These are phyloP conservation scores for Rhynchophorus ferrugineus DNA, from an alignment of 1,140 invertebrate species.

Conservation along the genomic window DNA sequence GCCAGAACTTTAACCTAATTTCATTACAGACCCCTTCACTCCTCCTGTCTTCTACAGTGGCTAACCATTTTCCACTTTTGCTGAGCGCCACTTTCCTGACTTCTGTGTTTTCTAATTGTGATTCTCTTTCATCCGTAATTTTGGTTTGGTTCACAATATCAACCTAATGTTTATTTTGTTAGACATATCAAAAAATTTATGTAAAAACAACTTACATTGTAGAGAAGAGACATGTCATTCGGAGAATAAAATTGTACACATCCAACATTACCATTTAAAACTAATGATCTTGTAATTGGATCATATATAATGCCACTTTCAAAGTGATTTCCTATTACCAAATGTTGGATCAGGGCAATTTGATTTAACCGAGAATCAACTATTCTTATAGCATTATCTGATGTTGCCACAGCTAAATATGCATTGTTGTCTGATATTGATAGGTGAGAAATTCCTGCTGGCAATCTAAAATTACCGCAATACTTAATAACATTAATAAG, in stretches of 20 bases:
- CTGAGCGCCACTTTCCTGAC: constrained; percentile 61
- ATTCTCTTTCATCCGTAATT: constrained; percentile 53
- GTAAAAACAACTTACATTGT: constrained; percentile 72
- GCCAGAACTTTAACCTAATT: constrained; percentile 74
- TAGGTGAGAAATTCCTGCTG: constrained; percentile 61
- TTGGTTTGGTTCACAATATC: constrained; percentile 70
- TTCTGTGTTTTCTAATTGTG: constrained; percentile 57
- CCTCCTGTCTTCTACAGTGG: constrained; percentile 62
- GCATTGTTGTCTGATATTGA: constrained; percentile 56
- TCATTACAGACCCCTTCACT: constrained; percentile 53
- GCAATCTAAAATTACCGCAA: constrained; percentile 42
- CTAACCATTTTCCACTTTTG: constrained; percentile 65
- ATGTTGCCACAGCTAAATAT: constrained; percentile 57
- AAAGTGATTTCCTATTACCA: constrained; percentile 53
- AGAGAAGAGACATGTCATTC: constrained; percentile 57
- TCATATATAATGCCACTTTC: constrained; percentile 61
- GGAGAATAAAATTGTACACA: constrained; percentile 75
- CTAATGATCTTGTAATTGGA: constrained; percentile 55
- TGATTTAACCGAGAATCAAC: constrained; percentile 53
- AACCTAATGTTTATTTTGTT: too few relatives aligned
- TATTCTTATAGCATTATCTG: constrained; percentile 68
- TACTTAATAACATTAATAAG: not conserved
- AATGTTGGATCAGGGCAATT: constrained; percentile 57
- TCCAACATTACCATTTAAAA: constrained; percentile 70
- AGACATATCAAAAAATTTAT: too few relatives aligned